phyloP scores from a whole-genome alignment of 2,797 vertebrate genomes.

The Bradypodion ventrale region DNA sequence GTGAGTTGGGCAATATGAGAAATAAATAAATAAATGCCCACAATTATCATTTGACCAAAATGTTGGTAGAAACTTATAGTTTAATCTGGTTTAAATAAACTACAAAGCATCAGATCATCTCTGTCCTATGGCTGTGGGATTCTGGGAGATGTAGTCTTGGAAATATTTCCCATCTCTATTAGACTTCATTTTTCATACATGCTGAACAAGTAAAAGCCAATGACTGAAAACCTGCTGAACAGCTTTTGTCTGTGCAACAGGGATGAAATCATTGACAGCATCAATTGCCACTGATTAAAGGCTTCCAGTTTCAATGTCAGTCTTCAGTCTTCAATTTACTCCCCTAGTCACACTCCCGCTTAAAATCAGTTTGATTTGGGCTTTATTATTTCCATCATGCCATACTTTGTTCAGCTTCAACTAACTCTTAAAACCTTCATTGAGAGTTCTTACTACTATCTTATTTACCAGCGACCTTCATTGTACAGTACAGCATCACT shows the following conservation, averaged over 20 bases:
- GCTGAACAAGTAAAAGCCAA: background rate
- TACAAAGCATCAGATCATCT: background rate
- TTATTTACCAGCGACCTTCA: constrained; percentile 17
- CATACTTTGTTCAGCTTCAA: background rate
- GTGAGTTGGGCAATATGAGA: too few relatives aligned
- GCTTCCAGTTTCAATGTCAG: background rate
- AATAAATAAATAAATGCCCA: too few relatives aligned
- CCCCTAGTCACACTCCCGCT: background rate
- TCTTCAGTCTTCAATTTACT: background rate
- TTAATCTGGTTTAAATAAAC: background rate
- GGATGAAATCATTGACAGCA: background rate
- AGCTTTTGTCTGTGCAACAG: background rate
- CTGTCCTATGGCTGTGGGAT: too few relatives aligned
- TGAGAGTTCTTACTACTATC: background rate
- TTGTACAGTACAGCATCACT: constrained; percentile 24
- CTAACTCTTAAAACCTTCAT: background rate
- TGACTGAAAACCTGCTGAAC: background rate
- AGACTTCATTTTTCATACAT: background rate
- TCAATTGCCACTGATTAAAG: background rate
- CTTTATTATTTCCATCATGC: background rate
- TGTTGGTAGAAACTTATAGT: background rate
- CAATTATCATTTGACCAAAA: too few relatives aligned
- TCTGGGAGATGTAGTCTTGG: background rate
- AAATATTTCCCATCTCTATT: background rate
- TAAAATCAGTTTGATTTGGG: background rate